phyloP scores from a whole-genome alignment of 1,140 invertebrate genomes.

The Caenorhabditis tropicalis region DNA sequence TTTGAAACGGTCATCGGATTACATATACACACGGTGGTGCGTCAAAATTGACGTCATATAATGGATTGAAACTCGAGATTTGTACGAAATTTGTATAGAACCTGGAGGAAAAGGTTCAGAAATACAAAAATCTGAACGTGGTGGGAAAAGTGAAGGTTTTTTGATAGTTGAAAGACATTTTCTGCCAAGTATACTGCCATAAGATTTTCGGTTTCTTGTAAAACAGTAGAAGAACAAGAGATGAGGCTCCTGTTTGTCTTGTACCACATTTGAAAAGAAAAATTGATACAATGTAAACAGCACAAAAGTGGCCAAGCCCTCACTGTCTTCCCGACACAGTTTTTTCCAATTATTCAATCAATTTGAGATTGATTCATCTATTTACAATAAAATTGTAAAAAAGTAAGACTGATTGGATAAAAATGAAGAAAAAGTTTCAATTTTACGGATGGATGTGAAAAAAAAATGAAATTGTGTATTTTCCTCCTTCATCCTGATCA shows the following conservation, averaged over 20 bases:
- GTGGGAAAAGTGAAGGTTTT: too few species aligned
- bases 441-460: not conserved
- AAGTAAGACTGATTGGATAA: not conserved
- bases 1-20: not conserved
- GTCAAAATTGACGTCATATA: conserved; percentile 1
- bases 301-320: not conserved
- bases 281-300: conserved; percentile 23
- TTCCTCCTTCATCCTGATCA: not conserved
- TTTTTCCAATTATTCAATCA: not conserved
- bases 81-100: not conserved
- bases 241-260: conserved; percentile 37
- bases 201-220: conserved; percentile 9
- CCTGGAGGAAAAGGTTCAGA: too few species aligned
- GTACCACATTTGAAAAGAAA: conserved; percentile 39
- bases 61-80: not conserved
- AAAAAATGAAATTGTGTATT: not conserved
- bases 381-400: not conserved
- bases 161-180: too few species aligned
- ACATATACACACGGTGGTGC: not conserved
- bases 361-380: not conserved
- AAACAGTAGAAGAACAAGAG: conserved; percentile 4
- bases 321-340: not conserved
- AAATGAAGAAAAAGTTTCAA: not conserved
- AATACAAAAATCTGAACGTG: too few species aligned
- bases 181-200: too few species aligned